Base-by-base conservation (phyloP, 2,113 vertebrate genomes). In the Guaruba guarouba region DNA sequence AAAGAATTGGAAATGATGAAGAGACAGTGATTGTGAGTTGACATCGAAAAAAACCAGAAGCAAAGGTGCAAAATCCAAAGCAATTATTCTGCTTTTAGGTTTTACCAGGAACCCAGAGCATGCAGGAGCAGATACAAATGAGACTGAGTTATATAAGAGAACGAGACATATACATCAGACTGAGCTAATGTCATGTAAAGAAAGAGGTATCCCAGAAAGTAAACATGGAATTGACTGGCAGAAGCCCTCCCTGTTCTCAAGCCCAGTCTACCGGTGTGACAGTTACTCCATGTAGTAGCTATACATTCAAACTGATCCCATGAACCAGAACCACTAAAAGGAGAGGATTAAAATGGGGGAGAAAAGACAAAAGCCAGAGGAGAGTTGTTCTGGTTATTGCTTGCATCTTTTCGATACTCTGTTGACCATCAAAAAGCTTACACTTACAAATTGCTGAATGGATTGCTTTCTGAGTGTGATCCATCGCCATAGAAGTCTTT, bases 391-490 rank as follows among this genome's bases (percentile, higher is more conserved):
- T 81, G 19, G 7, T 49, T 62, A 41, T 82, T 79, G 70, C 57
- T 87, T 81, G 19, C 43, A 13, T 51, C 49, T 64, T 81, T 88
- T 64, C 61, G 13, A 37, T 67, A 24, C 4, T 48, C 28, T 28
- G 17, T 15, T 59, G 80, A 68, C n/a, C 46, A 70, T 62, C 22
- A 63, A 49, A 84, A 71, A 82, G 23, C 29, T 86, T 41, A 46
- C 96, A 98, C 99, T 99, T 97, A 99, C 99, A 99, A 99, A 55
- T 63, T 57, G 31, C 96, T 92, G 28, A 86, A 74, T 35, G 96
- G 57, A 46, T 79, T 82, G 62, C n/a, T 80, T 55, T 46, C 86
- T 5, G 71, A 35, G 28, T 63, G 27, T 5, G 29, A 27, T 79
- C 24, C 11, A 61, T n/a, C 92, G 41, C 99, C 99, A 33, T 99